Percentiles rank a stretch among this genome's conserved stretches.
These are phyloP conservation scores for Hypercompe scribonia DNA, from an alignment of 2,888 invertebrate species.

Conservation along the genomic window DNA sequence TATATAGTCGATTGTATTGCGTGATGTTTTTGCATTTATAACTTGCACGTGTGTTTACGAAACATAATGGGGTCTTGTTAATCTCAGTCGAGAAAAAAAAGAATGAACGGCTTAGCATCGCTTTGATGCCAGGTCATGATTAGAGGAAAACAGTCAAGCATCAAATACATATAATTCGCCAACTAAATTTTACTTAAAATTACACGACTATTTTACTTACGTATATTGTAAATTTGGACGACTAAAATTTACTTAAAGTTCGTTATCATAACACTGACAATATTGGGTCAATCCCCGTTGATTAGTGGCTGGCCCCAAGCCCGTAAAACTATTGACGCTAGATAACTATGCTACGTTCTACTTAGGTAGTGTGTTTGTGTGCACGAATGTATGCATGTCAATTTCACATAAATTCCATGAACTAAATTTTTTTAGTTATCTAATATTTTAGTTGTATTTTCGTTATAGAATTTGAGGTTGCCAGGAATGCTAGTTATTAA, in stretches of 20 bases:
- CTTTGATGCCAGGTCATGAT: no score
- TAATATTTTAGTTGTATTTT: neutral
- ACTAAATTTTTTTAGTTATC: neutral
- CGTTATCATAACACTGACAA: neutral
- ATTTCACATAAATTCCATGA: neutral
- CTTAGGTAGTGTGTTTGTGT: conserved; percentile 45
- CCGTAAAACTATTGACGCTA: conserved; percentile 48
- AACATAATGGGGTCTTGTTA: no score
- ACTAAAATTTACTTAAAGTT: neutral
- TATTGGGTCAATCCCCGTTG: neutral
- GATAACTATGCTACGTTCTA: conserved; percentile 45
- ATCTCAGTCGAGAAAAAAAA: no score
- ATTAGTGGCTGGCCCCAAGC: conserved; percentile 39
- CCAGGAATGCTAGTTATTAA: neutral
- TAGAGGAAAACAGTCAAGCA: no score
- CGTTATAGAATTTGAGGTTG: neutral
- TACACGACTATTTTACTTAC: conserved; percentile 2
- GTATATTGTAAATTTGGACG: conserved; percentile 20
- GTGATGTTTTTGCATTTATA: no score
- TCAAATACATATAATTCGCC: neutral
- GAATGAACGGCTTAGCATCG: no score
- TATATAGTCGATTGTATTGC: no score
- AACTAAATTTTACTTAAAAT: neutral
- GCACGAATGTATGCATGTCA: conserved; percentile 12
- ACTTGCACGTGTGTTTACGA: no score